These are phyloP conservation scores for Drosophila mercatorum DNA, from an alignment of 2,888 invertebrate genomes.

Conservation along the genomic window DNA sequence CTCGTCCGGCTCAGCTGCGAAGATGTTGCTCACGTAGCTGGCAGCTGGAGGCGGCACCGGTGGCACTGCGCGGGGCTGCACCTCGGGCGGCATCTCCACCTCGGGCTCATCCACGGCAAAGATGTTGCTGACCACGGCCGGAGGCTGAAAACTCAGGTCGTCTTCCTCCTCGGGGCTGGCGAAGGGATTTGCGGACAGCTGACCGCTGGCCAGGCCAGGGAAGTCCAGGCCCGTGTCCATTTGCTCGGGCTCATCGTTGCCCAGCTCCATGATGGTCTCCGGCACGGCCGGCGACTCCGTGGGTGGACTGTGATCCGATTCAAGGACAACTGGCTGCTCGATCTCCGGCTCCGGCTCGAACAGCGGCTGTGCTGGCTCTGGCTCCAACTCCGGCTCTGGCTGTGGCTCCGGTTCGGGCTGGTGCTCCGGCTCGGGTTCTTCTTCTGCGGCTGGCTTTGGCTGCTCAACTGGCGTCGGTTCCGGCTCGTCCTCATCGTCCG, in stretches of 20 bases:
- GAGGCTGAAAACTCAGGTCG: slow-evolving; percentile 66
- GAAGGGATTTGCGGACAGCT: slow-evolving; percentile 85
- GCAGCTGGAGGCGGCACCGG: slow-evolving; percentile 59
- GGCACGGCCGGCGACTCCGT: slow-evolving; percentile 75
- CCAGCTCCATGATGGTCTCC: slow-evolving; percentile 66
- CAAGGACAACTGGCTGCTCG: slow-evolving; percentile 37
- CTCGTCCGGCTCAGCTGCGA: slow-evolving; percentile 86
- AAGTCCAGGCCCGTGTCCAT: slow-evolving; percentile 84
- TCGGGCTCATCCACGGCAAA: slow-evolving; percentile 71
- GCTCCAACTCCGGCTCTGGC: slow-evolving; percentile 20
- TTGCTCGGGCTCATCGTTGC: slow-evolving; percentile 77
- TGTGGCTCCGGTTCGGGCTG: slow-evolving; percentile 37
- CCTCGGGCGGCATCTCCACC: slow-evolving; percentile 49
- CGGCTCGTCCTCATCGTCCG: slow-evolving; percentile 84
- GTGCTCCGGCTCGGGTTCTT: slow-evolving; percentile 79
- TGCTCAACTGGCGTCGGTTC: slow-evolving; percentile 46
- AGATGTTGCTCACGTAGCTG: slow-evolving; percentile 77
- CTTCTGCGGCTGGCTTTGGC: slow-evolving; percentile 22
- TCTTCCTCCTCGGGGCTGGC: slow-evolving; percentile 84
- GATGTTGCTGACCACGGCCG: slow-evolving; percentile 71
- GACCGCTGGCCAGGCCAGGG: slow-evolving; percentile 78
- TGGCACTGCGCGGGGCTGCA: slow-evolving; percentile 53
- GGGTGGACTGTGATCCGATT: slow-evolving; percentile 78
- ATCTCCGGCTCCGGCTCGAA: slow-evolving; percentile 32
- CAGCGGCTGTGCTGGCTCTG: slow-evolving; percentile 30